A percentile compares a stretch with the other conserved stretches of the same genome.
Conservation (phyloP, 2,113 vertebrate genomes). For the Seriola aureovittata region DNA sequence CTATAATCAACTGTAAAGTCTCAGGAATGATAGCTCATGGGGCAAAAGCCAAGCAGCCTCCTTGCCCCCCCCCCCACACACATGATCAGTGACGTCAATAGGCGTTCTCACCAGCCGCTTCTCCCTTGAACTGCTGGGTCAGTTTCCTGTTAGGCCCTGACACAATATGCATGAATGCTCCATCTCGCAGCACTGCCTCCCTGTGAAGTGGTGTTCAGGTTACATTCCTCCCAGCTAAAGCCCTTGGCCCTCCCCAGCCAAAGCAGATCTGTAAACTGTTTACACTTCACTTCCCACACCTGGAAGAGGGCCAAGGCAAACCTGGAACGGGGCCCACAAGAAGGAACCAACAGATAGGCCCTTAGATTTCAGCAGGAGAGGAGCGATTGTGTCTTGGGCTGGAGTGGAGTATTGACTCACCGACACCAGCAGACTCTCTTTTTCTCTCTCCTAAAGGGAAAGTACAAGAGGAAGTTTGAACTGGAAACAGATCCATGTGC, state of each 20-base stretch:
- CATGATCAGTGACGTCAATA: constrained; percentile 56
- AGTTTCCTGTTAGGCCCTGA: constrained; percentile 66
- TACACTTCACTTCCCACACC: constrained; percentile 79
- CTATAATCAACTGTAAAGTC: constrained; percentile 16
- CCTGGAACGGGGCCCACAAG: constrained; percentile 61
- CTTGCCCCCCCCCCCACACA: constrained; percentile 18
- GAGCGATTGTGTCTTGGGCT: constrained; percentile 60
- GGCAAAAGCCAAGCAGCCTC: constrained; percentile 42
- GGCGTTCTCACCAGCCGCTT: constrained; percentile 35
- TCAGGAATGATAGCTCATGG: constrained; percentile 3
- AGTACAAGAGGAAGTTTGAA: constrained; percentile 48
- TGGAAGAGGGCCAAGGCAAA: constrained; percentile 77
- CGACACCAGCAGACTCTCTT: constrained; percentile 23
- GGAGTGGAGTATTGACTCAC: constrained; percentile 62
- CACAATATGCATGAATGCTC: constrained; percentile 69
- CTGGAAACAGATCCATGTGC: constrained; percentile 55
- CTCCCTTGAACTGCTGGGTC: constrained; percentile 59
- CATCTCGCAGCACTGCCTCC: constrained; percentile 55
- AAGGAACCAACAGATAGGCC: constrained; percentile 53
- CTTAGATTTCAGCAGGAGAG: constrained; percentile 65
- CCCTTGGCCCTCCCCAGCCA: constrained; percentile 67
- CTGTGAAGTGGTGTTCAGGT: constrained; percentile 77
- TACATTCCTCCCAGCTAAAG: constrained; percentile 73
- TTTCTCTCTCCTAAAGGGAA: constrained; percentile 42
- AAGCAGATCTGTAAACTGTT: constrained; percentile 81